Base-by-base conservation (phyloP, 1,140 invertebrate species). In the Drosophila biarmipes region DNA sequence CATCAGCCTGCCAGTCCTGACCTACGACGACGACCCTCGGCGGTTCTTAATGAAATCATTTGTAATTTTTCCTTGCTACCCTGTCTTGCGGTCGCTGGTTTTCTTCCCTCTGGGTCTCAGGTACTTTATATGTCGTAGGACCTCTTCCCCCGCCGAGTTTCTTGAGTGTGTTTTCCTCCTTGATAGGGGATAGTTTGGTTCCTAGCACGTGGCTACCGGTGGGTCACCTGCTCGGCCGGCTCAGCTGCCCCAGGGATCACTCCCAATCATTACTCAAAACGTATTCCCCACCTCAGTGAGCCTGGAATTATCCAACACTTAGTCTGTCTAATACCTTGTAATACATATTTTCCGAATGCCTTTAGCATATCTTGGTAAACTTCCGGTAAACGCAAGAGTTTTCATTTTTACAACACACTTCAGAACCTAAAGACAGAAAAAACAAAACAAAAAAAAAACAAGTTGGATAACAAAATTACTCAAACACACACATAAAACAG, bases 41-140 rank as follows among this genome's bases (percentile, higher is more conserved):
- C 17, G 40, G 17, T 51, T 51, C 49, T 80, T 84, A 84, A 84
- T 84, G 80, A 84, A 84, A 84, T 84, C 80, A 85, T 84, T 84
- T 84, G 80, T 85, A 84, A 84, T 84, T 85, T 84, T 84, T 63
- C 29, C 75, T 52, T 80, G 42, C 43, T 38, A 29, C 67, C 56
- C 57, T 12, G 49, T 19, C 45, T 68, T 69, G 67, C 42, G 64
- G 63, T 69, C 12, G 24, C 21, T 58, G 53, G 38, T 42, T 62
- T 64, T 63, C 35, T 17, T 56, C 38, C 40, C 37, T 38, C 15
- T 6, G 2, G 12, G 19, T 19, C 19, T 19, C n/a, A 49, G 11
- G 15, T 62, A 64, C 56, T 24, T 24, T n/a, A 38, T 8, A 6
- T n/a, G 35, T n/a, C 24, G 24, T 24, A 24, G 24, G 24, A 24